Percentiles rank a stretch among this genome's conserved stretches.
Conservation (phyloP, 64 coral and sea anemone species). For the Orbicella faveolata region DNA sequence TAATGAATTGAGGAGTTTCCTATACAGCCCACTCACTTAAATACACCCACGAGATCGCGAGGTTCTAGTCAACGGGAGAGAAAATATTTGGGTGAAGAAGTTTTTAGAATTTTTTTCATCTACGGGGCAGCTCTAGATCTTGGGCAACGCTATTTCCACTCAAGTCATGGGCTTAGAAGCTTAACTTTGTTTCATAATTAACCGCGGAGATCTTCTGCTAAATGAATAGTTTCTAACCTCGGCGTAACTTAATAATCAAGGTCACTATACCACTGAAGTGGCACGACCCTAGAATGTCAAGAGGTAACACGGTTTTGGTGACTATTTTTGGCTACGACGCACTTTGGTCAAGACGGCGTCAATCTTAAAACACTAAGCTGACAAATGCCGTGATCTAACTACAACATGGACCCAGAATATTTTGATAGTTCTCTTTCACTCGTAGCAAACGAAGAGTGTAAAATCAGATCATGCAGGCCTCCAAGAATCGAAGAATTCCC, state of each 20-base stretch:
- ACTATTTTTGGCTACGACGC: not conserved
- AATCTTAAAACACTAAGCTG: not conserved
- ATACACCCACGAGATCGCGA: not conserved
- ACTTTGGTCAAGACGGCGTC: not conserved
- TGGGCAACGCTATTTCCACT: not conserved
- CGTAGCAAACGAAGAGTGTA: slow-evolving; percentile 35
- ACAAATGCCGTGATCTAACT: not conserved
- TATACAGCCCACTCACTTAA: too few relatives aligned
- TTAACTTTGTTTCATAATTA: not conserved
- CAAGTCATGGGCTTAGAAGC: not conserved
- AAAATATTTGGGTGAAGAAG: not conserved
- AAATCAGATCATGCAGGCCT: slow-evolving; percentile 64
- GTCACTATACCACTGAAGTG: not conserved
- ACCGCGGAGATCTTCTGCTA: not conserved
- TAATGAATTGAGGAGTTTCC: not conserved
- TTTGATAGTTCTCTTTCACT: not conserved
- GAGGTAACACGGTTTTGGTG: not conserved
- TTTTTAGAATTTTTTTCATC: not conserved
- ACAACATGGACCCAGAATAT: slow-evolving; percentile 14
- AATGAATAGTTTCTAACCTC: not conserved
- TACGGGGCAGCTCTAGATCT: too few relatives aligned
- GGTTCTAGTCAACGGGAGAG: not conserved
- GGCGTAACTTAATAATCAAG: not conserved
- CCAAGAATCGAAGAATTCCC: slow-evolving; percentile 88
- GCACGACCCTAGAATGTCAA: not conserved